Evolutionary conservation across 35 echinoderm and acorn worm species (phyloP).

Genomic region (Apostichopus japonicus): DNA sequence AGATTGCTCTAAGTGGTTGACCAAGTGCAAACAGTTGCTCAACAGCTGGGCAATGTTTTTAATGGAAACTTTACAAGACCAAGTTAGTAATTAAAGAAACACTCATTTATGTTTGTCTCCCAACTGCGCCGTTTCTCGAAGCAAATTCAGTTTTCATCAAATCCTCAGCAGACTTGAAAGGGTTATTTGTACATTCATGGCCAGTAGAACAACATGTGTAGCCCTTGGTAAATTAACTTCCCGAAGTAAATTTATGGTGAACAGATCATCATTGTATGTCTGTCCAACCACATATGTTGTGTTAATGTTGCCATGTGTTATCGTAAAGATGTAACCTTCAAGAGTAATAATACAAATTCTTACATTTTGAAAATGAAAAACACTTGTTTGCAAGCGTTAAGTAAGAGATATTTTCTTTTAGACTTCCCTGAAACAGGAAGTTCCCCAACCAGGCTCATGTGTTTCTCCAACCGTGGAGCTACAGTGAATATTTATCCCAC

Average conservation of each 20-base stretch:
- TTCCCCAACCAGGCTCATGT: conserved; percentile 17
- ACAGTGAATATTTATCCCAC: conserved; percentile 32
- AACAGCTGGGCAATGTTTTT: no score
- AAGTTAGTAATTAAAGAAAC: no score
- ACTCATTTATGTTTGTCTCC: no score
- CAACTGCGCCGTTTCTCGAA: no score
- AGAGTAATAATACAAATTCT: neutral
- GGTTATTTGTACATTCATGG: no score
- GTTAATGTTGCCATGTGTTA: neutral
- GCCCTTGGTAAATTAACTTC: neutral
- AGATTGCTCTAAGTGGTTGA: no score
- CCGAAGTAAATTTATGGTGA: no score
- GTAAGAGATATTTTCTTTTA: neutral
- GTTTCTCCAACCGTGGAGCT: conserved; percentile 27
- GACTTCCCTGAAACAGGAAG: conserved; percentile 15
- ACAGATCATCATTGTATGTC: no score
- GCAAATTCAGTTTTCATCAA: no score
- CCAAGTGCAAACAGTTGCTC: no score
- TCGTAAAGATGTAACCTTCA: neutral
- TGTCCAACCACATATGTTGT: neutral
- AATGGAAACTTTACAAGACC: no score
- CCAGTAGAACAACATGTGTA: neutral
- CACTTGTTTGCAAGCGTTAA: neutral
- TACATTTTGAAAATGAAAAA: conserved; percentile 31
- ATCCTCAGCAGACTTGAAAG: no score